Base-by-base conservation (phyloP, 2,888 invertebrate genomes). In the Stenurella melanura region DNA sequence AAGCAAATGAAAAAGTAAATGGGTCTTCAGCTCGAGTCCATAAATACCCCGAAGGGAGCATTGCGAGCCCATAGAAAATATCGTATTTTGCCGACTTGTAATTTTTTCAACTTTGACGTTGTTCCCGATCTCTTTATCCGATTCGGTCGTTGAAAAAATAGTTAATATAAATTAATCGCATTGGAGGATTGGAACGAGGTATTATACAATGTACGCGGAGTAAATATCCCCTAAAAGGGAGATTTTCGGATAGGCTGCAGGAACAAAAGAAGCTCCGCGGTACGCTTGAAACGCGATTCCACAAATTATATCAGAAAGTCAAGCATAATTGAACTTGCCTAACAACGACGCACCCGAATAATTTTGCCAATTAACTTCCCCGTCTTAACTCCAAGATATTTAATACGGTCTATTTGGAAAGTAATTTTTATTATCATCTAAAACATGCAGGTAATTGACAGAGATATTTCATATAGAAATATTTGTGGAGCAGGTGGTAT, bases 331-430 rank as follows among this genome's bases (percentile, higher is more conserved):
- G 78, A 81, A 80, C 80, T 80, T 78, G 74, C 80, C 80, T 79
- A 80, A 78, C 80, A 77, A 78, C 79, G 78, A 80, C 76, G 79
- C 78, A 80, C 76, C 77, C 78, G 79, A 79, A 81, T 81, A 81
- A 81, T 81, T 81, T 76, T 72, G 80, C 78, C 81, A 81, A 80
- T 81, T 81, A 81, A 74, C 70, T 64, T 63, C 58, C 70, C 63
- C 72, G 17, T 72, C 72, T 72, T 72, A 54, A 63, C 72, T 63
- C 26, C 58, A 63, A 21, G 70, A 72, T 54, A 72, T 72, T 63
- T 72, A 72, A 72, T 72, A 72, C 63, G 17, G 63, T 54, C 72
- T 54, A 63, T 72, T 72, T 63, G 54, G 63, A 50, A 30, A 72
- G 54, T 72, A 26, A 72, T 72, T 72, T 72, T 72, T 72, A 63